Conservation (phyloP, 2,113 vertebrate species). For the Chionomys nivalis region DNA sequence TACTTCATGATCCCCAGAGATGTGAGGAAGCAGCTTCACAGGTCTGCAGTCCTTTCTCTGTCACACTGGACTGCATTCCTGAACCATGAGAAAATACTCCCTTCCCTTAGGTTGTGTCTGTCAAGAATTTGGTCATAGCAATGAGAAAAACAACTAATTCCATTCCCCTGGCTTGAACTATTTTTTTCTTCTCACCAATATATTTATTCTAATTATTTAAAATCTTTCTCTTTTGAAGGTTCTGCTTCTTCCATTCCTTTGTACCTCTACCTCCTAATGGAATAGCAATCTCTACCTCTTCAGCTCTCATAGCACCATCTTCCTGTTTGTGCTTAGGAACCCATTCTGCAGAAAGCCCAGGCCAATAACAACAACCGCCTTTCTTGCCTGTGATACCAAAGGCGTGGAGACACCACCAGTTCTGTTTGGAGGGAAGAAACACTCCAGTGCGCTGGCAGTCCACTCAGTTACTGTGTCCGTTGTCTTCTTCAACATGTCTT, state of each 20-base stretch:
- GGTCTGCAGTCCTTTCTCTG: not conserved
- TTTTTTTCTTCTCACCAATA: not conserved
- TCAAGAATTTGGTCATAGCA: not conserved
- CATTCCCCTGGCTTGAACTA: slow-evolving; percentile 19
- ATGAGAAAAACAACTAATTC: not conserved
- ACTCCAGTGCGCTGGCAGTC: not conserved
- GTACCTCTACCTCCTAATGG: not conserved
- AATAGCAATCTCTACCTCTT: not conserved
- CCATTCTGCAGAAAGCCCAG: not conserved
- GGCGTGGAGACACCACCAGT: not conserved
- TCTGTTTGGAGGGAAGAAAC: not conserved
- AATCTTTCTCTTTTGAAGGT: not conserved
- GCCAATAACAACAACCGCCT: not conserved
- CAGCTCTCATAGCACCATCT: not conserved
- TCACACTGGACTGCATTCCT: not conserved
- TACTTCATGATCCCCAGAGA: not conserved
- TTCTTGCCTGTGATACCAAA: not conserved
- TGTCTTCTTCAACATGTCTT: not conserved
- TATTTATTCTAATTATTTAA: slow-evolving; percentile 2
- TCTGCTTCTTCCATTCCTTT: not conserved
- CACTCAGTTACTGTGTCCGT: not conserved
- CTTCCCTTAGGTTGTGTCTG: not conserved
- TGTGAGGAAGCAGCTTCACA: not conserved
- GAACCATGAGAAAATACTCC: not conserved
- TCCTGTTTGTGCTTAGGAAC: not conserved